These are phyloP conservation scores for Mesoclemmys tuberculata DNA, from an alignment of 2,113 vertebrate genomes.

Conservation along the genomic window DNA sequence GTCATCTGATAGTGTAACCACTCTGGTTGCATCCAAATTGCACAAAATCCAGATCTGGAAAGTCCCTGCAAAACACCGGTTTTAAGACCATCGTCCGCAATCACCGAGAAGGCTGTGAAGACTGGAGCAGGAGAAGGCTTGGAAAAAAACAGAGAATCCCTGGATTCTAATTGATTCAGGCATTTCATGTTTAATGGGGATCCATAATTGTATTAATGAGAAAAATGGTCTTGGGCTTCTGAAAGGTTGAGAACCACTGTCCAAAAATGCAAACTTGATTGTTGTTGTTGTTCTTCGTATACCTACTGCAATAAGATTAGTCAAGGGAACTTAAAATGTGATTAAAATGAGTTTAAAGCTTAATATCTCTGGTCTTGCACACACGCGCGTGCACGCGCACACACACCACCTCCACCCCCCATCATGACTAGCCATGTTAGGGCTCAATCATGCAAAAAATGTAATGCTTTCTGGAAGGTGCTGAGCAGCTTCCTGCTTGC, in stretches of 20 bases:
- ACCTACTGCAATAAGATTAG: background rate
- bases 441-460: background rate
- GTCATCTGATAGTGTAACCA: background rate
- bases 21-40: background rate
- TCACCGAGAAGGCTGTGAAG: background rate
- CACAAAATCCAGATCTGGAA: background rate
- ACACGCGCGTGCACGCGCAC: too few species aligned
- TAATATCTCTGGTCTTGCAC: background rate
- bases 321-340: background rate
- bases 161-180: rapidly evolving
- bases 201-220: background rate
- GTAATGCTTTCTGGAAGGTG: rapidly evolving
- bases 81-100: background rate
- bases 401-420: too few species aligned
- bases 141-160: background rate
- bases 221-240: background rate
- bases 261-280: background rate
- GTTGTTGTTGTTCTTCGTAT: background rate
- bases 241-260: rapidly evolving
- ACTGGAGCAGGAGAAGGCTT: background rate
- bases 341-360: background rate
- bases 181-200: background rate
- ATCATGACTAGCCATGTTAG: rapidly evolving
- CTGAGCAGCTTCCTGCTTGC: background rate
- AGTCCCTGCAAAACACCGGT: background rate